Conservation (phyloP, 2,113 vertebrate genomes). For the Nerophis ophidion region DNA sequence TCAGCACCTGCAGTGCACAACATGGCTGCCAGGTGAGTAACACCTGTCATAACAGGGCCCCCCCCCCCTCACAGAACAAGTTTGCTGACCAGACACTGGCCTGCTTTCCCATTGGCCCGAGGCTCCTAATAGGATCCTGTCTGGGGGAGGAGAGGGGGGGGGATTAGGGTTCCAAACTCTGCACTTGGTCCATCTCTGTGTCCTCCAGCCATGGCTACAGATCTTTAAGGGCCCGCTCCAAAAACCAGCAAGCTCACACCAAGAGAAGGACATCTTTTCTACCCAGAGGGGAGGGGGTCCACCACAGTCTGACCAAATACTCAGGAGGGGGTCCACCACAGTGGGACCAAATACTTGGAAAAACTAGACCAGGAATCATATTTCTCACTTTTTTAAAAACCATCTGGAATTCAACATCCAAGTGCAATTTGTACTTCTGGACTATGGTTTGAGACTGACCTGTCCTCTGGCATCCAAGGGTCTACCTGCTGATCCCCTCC, state of each 20-base stretch:
- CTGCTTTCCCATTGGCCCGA: slow-evolving; percentile 73
- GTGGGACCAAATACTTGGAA: slow-evolving; percentile 9
- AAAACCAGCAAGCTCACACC: slow-evolving; percentile 31
- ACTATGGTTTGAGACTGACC: slow-evolving; percentile 42
- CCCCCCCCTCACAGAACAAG: slow-evolving; percentile 53
- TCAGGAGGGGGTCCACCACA: slow-evolving; percentile 2
- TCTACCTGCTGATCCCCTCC: slow-evolving; percentile 57
- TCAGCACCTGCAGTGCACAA: background rate
- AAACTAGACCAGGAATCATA: slow-evolving; percentile 35
- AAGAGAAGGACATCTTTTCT: slow-evolving; percentile 31
- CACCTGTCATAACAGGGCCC: slow-evolving; percentile 35
- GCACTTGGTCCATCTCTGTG: slow-evolving; percentile 55
- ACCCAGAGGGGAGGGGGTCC: slow-evolving; percentile 8
- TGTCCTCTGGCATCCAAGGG: slow-evolving; percentile 48
- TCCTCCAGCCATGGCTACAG: slow-evolving; percentile 65
- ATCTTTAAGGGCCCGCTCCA: slow-evolving; percentile 58
- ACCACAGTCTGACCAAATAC: background rate
- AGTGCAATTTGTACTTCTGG: slow-evolving; percentile 39
- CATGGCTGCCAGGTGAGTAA: slow-evolving; percentile 25
- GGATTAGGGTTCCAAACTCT: slow-evolving; percentile 68
- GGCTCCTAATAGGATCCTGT: slow-evolving; percentile 74
- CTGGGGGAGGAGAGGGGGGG: slow-evolving; percentile 10
- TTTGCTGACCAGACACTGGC: slow-evolving; percentile 74
- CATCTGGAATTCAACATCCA: slow-evolving; percentile 7
- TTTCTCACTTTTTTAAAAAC: background rate